A percentile compares a stretch with the other conserved stretches of the same genome.
These are phyloP conservation scores for Netelia inedita DNA, from an alignment of 2,888 invertebrate species.

Conservation along the genomic window DNA sequence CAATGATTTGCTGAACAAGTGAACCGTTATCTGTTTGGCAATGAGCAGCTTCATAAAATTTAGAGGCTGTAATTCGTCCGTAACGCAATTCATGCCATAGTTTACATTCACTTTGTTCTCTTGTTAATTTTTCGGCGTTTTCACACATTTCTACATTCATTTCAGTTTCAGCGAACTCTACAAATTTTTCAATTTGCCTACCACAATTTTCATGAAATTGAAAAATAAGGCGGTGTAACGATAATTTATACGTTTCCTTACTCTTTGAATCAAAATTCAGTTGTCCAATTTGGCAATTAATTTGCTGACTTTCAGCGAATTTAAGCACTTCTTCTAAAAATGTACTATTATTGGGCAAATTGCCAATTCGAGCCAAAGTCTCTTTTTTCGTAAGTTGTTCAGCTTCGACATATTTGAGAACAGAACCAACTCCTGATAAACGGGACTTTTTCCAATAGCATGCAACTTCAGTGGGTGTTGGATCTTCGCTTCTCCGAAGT, in stretches of 20 bases:
- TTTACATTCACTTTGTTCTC: slow-evolving; percentile 30
- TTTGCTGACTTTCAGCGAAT: slow-evolving; percentile 47
- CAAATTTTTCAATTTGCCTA: slow-evolving; percentile 10
- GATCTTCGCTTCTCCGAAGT: slow-evolving; percentile 65
- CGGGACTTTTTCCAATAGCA: slow-evolving; percentile 71
- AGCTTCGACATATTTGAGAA: slow-evolving; percentile 64
- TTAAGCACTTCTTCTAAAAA: slow-evolving; percentile 56
- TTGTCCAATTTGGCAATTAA: slow-evolving; percentile 50
- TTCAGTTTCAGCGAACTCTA: slow-evolving; percentile 8
- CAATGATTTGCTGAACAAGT: slow-evolving; percentile 38
- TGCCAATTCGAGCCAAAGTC: slow-evolving; percentile 15
- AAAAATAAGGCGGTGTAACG: slow-evolving; percentile 40
- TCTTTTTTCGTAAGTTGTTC: slow-evolving; percentile 34
- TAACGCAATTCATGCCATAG: slow-evolving; percentile 55
- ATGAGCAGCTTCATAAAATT: slow-evolving; percentile 54
- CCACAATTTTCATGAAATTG: slow-evolving; percentile 10
- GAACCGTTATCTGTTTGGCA: slow-evolving; percentile 51
- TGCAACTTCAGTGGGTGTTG: slow-evolving; percentile 62
- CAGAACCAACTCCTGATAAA: slow-evolving; percentile 64
- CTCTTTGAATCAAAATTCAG: slow-evolving; percentile 43
- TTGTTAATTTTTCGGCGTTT: slow-evolving; percentile 41
- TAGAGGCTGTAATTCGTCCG: slow-evolving; percentile 55
- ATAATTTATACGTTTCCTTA: slow-evolving; percentile 43
- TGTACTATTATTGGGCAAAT: slow-evolving; percentile 50
- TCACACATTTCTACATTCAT: slow-evolving; percentile 16